phyloP scores from a whole-genome alignment of 2,888 invertebrate genomes.

The Dryobotodes eremita region DNA sequence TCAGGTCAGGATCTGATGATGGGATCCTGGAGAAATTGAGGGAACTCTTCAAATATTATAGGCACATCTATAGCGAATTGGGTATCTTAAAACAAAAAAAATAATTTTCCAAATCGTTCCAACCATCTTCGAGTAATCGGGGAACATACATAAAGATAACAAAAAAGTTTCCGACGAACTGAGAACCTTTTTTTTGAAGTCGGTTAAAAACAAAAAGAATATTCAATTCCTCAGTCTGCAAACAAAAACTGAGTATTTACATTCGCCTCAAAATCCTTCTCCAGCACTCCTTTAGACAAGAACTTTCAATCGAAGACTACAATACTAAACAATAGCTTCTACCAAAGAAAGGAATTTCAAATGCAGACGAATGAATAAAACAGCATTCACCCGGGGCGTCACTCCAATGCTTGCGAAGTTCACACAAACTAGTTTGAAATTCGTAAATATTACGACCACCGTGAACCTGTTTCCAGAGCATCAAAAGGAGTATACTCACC shows the following conservation, averaged over 20 bases:
- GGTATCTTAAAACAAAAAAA: too few species aligned
- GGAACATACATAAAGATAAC: too few species aligned
- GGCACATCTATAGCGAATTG: too few species aligned
- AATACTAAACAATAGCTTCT: constrained; percentile 42
- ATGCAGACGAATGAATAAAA: constrained; percentile 62
- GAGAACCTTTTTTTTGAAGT: too few species aligned
- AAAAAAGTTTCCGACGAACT: too few species aligned
- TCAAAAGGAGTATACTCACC: neutral
- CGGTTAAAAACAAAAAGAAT: neutral
- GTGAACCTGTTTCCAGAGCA: constrained; percentile 64
- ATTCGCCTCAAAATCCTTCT: neutral
- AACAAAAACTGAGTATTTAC: constrained; percentile 6
- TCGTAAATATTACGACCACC: constrained; percentile 67
- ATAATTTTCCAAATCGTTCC: too few species aligned
- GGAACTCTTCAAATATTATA: too few species aligned
- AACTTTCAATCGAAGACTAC: constrained; percentile 27
- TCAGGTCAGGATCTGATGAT: too few species aligned
- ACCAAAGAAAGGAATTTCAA: constrained; percentile 35
- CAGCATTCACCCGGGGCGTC: constrained; percentile 46
- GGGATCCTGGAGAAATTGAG: too few species aligned
- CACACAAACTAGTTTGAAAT: constrained; percentile 76
- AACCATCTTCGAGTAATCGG: too few species aligned
- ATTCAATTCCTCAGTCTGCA: neutral
- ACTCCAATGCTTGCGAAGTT: constrained; percentile 57
- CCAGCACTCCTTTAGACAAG: neutral